Percentiles rank a stretch among this genome's conserved stretches.
Evolutionary conservation across 1,140 invertebrate genomes (phyloP).

Genomic region (Euura lappo): DNA sequence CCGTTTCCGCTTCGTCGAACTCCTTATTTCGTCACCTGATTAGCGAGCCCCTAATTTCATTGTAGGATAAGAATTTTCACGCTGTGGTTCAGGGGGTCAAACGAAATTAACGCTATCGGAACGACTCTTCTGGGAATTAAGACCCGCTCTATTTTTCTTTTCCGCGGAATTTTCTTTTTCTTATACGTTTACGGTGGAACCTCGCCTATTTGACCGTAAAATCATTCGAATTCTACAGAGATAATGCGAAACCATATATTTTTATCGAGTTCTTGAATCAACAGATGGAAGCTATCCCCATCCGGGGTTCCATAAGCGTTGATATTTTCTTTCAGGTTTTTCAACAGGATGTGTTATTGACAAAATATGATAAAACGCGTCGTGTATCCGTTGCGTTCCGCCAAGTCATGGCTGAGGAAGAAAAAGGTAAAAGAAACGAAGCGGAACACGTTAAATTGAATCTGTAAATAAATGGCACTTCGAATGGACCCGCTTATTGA

Average conservation of each 20-base stretch:
- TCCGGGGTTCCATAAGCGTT: background rate
- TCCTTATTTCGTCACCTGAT: background rate
- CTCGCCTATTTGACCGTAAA: too few species aligned
- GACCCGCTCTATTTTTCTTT: too few species aligned
- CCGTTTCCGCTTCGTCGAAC: background rate
- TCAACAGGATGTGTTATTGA: background rate
- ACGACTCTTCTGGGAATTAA: too few species aligned
- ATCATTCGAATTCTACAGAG: too few species aligned
- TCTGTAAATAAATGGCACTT: background rate
- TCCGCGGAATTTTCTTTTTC: too few species aligned
- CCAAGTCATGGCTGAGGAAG: background rate
- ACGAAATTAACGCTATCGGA: background rate
- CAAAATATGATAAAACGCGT: background rate
- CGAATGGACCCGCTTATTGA: background rate
- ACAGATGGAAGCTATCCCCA: too few species aligned
- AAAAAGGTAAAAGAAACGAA: background rate
- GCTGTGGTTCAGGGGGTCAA: background rate
- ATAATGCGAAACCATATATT: too few species aligned
- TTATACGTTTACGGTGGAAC: too few species aligned
- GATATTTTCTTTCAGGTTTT: background rate
- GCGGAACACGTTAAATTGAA: background rate
- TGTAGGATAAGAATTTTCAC: too few species aligned
- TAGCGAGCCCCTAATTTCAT: background rate
- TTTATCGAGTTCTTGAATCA: too few species aligned
- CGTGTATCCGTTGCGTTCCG: too few species aligned